Base-by-base conservation (phyloP, 2,888 invertebrate species). In the Sacculina carcini region DNA sequence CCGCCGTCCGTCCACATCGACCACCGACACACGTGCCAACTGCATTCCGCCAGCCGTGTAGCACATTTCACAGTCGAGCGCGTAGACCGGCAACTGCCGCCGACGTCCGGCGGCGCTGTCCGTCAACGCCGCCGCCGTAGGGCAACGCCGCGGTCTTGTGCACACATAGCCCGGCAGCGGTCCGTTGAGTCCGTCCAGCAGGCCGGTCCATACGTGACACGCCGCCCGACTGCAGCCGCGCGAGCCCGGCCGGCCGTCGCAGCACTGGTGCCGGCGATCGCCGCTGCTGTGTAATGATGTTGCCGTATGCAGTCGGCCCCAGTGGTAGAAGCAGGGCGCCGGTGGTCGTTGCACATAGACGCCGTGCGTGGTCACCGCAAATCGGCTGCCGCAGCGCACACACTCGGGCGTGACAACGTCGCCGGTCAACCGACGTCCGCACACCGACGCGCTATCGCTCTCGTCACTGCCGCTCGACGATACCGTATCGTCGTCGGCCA, bases 201-300 rank as follows among this genome's bases (percentile, higher is more conserved):
- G 66, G 1, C 83, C 83, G 48, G 71, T 74, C 82, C 82, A 84
- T 1, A 86, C 84, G 63, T 86, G 86, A 53, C 72, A 65, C 10
- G 70, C 69, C 1, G 73, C 73, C 3, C 65, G 65, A 6, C 72
- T 70, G 65, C 84, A 86, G 0, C 84, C 83, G 12, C 46, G 44
- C n/a, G 9, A 16, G 28, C 44, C 44, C 44, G 44, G 44, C 16
- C 44, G 44, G 28, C 44, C 44, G 44, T 28, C 44, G 16, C 44
- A 44, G 28, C 44, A 44, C 28, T n/a, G 28, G 44, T 28, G 29
- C 16, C 16, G 16, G 16, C 28, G 6, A 7, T 26, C n/a, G 28
- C 44, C 44, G 12, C 16, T 23, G 44, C 42, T n/a, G 16, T 28
- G 29, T 29, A 44, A 16, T 14, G 16, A n/a, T 31, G 29, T 24